Evolutionary conservation across 30 jellyfish, hydroid and myxozoan genomes (phyloP).

Genomic region (Catostylus mosaicus): DNA sequence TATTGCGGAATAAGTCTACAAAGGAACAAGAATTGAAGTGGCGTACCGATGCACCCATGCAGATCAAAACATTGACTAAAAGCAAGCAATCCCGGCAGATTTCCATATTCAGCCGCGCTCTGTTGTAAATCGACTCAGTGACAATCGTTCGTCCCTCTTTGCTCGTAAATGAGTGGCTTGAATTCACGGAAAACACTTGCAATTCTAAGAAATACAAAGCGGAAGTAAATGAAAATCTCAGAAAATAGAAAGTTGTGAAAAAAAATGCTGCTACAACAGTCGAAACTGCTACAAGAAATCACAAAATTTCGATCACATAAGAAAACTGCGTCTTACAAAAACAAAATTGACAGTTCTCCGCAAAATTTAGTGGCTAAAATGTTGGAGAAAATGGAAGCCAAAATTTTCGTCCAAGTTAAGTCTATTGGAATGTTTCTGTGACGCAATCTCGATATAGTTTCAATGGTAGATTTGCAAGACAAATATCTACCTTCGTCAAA

Average conservation of each 20-base stretch:
- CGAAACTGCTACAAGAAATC: too few species aligned
- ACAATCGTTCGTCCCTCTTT: constrained; percentile 53
- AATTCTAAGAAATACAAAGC: constrained; percentile 6
- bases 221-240: background rate
- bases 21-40: background rate
- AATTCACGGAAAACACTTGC: constrained; percentile 25
- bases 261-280: too few species aligned
- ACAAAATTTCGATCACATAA: too few species aligned
- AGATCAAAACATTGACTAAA: constrained; percentile 50
- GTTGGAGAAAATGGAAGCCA: too few species aligned
- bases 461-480: too few species aligned
- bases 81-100: constrained; percentile 80
- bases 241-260: too few species aligned
- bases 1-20: too few species aligned
- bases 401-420: background rate
- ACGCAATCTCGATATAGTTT: too few species aligned
- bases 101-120: constrained; percentile 50
- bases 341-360: too few species aligned
- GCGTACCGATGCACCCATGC: constrained; percentile 65
- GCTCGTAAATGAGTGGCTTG: constrained; percentile 62
- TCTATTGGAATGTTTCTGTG: too few species aligned
- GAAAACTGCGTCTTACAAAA: too few species aligned
- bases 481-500: constrained; percentile 28
- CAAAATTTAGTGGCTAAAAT: too few species aligned
- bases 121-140: constrained; percentile 41